Base-by-base conservation (phyloP, 2,888 invertebrate genomes). In the Therioaphis trifolii region DNA sequence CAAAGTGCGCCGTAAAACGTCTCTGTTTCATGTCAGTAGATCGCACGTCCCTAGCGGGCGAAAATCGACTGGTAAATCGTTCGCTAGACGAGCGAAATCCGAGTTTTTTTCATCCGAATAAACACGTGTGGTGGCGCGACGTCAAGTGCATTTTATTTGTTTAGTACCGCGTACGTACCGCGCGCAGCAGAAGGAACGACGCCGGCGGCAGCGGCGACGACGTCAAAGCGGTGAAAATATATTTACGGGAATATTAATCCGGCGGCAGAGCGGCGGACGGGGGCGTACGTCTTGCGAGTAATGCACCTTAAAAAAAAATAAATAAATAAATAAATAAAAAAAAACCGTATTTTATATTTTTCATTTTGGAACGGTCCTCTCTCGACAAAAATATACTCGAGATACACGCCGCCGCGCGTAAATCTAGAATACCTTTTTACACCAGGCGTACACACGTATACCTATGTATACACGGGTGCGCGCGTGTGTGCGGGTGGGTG, bases 241-340 rank as follows among this genome's bases (percentile, higher is more conserved):
- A 69, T 69, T 49, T 72, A 72, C 29, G 49, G 21, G 21, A 72
- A 52, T 52, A 72, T 72, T 72, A 72, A 72, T 7, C 52, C 52
- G 52, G 5, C 12, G 21, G 43, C 21, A 68, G 7, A 5, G 29
- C 52, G 52, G 29, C 5, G 21, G 52, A 75, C 11, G 24, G 40
- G 18, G 55, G 40, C 40, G 29, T 63, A 76, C 18, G 46, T 58
- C 29, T 46, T 3, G 21, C 21, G n/a, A 24, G 58, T 24, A 74
- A 74, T 55, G 40, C 40, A 58, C 24, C 40, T 21, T 7, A 55
- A 55, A 40, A 11, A 63, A 63, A 35, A 43, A 46, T n/a, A n/a
- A n/a, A n/a, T n/a, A n/a, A n/a, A n/a, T n/a, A n/a, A n/a, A n/a
- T n/a, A n/a, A n/a, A n/a, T n/a, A 29, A 76, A 63, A 27, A 35